A percentile compares a stretch with the other conserved stretches of the same genome.
Evolutionary conservation across 2,797 vertebrate species (phyloP).

Genomic region (Catharus ustulatus): DNA sequence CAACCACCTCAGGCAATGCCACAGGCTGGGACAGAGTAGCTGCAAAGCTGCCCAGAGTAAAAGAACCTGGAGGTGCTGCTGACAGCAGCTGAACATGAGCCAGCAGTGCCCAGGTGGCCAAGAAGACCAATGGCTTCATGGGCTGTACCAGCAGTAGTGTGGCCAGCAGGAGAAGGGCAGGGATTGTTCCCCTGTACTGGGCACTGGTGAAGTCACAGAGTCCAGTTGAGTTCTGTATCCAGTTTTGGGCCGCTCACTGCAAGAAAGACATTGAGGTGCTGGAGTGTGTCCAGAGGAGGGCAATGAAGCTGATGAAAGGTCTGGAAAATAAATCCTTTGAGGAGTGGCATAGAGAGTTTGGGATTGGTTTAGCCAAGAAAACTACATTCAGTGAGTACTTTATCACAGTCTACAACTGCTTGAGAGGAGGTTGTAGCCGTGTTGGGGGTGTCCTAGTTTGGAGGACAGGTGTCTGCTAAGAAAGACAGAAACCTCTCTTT

Average conservation of each 20-base stretch:
- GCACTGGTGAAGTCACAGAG: neutral
- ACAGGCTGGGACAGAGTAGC: neutral
- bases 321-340: neutral
- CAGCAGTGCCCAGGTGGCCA: neutral
- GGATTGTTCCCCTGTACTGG: fast-evolving
- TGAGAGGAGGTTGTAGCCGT: neutral
- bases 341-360: neutral
- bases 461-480: too few species aligned
- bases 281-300: neutral
- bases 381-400: neutral
- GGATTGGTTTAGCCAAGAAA: neutral
- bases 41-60: neutral
- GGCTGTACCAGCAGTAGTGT: neutral
- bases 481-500: too few species aligned
- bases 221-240: neutral
- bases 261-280: neutral
- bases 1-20: neutral
- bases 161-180: neutral
- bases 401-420: neutral
- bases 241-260: neutral
- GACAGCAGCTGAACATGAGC: neutral
- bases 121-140: neutral
- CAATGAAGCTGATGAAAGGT: fast-evolving
- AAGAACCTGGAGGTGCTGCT: neutral
- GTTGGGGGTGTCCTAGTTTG: too few species aligned